These are phyloP conservation scores for Zosterops pallidus DNA, from an alignment of 2,113 vertebrate species.

Conservation along the genomic window DNA sequence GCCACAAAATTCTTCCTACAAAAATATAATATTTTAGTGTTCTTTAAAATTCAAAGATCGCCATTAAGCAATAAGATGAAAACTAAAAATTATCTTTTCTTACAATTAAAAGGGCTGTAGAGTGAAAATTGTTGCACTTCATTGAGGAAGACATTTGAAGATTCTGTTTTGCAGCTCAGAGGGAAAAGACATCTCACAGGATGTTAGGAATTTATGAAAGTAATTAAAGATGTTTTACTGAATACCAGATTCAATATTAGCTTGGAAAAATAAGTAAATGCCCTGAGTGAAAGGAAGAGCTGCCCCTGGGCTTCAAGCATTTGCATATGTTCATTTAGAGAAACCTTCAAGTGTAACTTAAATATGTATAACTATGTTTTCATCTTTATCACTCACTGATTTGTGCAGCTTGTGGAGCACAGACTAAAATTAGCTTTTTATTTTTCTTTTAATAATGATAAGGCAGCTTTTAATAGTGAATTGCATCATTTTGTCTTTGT, in stretches of 20 bases:
- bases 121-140: background rate
- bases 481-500: background rate
- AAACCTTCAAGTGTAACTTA: slow-evolving; percentile 22
- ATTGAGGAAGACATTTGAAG: background rate
- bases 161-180: background rate
- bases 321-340: slow-evolving; percentile 41
- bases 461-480: background rate
- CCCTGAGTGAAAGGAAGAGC: background rate
- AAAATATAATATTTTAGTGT: background rate
- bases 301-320: background rate
- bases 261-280: slow-evolving; percentile 19
- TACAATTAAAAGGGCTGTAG: background rate
- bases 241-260: slow-evolving; percentile 21
- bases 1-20: background rate
- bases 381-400: background rate
- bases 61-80: background rate
- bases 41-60: background rate
- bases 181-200: background rate
- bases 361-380: background rate
- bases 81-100: background rate
- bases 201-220: slow-evolving; percentile 10
- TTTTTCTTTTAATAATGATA: background rate
- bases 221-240: slow-evolving; percentile 28
- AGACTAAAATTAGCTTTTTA: background rate
- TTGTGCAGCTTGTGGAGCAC: background rate